These are phyloP conservation scores for Podarcis lilfordi DNA, from an alignment of 2,797 vertebrate genomes.

Conservation along the genomic window DNA sequence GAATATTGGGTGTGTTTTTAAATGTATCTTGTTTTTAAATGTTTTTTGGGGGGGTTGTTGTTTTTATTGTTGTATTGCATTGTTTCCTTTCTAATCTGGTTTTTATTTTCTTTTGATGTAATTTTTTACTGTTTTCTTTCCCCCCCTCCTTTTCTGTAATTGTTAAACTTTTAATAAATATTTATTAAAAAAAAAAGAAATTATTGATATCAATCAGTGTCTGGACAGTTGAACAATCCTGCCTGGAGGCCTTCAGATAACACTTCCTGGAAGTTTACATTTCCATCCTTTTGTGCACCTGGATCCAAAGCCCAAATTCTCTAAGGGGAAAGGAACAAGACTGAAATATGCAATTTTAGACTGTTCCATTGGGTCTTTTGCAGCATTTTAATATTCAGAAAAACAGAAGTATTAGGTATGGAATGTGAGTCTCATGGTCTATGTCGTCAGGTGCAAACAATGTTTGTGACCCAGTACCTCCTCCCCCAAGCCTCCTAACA, in stretches of 20 bases:
- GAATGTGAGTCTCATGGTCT: neutral
- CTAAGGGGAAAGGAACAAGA: neutral
- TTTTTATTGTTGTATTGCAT: too few species aligned
- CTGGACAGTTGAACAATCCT: neutral
- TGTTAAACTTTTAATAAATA: too few species aligned
- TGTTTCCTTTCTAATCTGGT: too few species aligned
- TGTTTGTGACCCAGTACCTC: neutral
- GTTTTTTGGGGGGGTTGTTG: too few species aligned
- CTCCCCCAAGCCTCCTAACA: neutral
- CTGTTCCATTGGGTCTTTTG: neutral
- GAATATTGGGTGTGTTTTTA: too few species aligned
- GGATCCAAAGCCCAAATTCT: neutral
- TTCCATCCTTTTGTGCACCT: neutral
- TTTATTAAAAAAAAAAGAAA: too few species aligned
- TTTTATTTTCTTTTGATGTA: too few species aligned
- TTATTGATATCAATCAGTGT: neutral
- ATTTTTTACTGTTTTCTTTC: too few species aligned
- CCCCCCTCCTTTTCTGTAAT: too few species aligned
- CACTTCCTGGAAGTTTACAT: neutral
- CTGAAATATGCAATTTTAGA: neutral
- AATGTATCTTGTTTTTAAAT: too few species aligned
- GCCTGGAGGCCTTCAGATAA: too few species aligned
- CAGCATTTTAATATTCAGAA: neutral
- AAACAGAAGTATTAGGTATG: neutral
- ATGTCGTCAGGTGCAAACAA: neutral